phyloP scores from a whole-genome alignment of 2,888 invertebrate genomes.

The Sicus ferrugineus region DNA sequence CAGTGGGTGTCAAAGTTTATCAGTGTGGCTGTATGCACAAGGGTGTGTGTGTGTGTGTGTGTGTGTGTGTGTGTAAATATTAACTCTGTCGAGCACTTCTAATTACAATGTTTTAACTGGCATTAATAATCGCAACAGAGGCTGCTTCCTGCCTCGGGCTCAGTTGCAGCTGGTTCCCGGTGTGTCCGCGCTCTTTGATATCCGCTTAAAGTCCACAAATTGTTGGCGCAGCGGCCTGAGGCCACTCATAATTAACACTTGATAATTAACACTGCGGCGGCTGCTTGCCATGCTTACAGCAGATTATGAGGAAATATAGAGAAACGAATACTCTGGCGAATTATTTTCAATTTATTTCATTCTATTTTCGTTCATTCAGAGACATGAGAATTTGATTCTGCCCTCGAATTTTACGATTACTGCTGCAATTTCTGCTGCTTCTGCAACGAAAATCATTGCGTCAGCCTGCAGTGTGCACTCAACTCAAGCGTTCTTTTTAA shows the following conservation, averaged over 20 bases:
- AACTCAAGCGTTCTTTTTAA: constrained; percentile 27
- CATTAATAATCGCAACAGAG: not conserved
- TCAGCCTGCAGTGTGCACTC: not conserved
- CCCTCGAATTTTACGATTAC: too few relatives aligned
- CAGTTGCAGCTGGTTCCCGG: not conserved
- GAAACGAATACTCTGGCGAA: too few relatives aligned
- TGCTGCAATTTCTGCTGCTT: not conserved
- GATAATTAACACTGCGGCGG: too few relatives aligned
- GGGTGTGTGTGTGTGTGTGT: constrained; percentile 3
- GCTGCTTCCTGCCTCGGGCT: too few relatives aligned
- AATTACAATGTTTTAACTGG: not conserved
- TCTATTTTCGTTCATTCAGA: too few relatives aligned
- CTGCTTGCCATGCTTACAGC: too few relatives aligned
- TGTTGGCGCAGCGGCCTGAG: not conserved
- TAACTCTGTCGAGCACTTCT: not conserved
- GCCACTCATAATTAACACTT: too few relatives aligned
- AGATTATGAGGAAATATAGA: too few relatives aligned
- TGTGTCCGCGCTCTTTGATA: not conserved
- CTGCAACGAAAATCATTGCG: not conserved
- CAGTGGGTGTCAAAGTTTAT: too few relatives aligned
- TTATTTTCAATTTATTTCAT: too few relatives aligned
- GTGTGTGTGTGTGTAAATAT: constrained; percentile 2
- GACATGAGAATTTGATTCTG: too few relatives aligned
- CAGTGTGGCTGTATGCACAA: not conserved
- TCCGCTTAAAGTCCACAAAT: not conserved